Base-by-base conservation (phyloP, 2,888 invertebrate genomes). In the Amblyteles armatorius region DNA sequence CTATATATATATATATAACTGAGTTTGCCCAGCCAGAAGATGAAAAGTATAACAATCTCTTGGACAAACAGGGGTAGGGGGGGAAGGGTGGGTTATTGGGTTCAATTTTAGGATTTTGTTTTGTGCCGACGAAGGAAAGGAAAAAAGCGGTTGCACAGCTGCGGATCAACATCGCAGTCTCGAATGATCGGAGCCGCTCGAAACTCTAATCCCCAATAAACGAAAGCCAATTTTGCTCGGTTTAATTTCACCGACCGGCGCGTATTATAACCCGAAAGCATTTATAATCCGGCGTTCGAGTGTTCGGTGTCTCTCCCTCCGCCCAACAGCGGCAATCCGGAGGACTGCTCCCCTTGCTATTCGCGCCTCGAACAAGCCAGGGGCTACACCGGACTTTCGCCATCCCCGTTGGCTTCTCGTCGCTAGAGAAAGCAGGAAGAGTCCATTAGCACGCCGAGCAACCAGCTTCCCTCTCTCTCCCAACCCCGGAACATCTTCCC, bases 221-320 rank as follows among this genome's bases (percentile, higher is more conserved):
- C 78, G 78, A 84, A 81, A 85, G 87, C 82, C 86, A 88, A 88
- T 88, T 88, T 85, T 74, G 68, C 72, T 74, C 48, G 69, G 86
- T 85, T 87, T 87, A 88, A 88, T 86, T 86, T 79, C 68, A 81
- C 81, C 73, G 36, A 26, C 26, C 40, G 26, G 60, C 48, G 52
- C 74, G 68, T 71, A 83, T 78, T 74, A 78, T 82, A 80, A 63
- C 77, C 50, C 72, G 48, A 78, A 77, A 83, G 82, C 84, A 76
- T 81, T 74, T 86, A 84, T 87, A 87, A 87, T 86, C 79, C 85
- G 71, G 63, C 22, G 74, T 78, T 81, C 74, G 81, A 52, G 79
- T 71, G 67, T 40, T 69, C 74, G 73, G 65, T 63, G 71, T 76
- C 68, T 73, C 80, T 72, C 44, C 44, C 69, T 69, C 78, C 26